Conservation (phyloP, 2,113 vertebrate species). For the Motacilla alba region DNA sequence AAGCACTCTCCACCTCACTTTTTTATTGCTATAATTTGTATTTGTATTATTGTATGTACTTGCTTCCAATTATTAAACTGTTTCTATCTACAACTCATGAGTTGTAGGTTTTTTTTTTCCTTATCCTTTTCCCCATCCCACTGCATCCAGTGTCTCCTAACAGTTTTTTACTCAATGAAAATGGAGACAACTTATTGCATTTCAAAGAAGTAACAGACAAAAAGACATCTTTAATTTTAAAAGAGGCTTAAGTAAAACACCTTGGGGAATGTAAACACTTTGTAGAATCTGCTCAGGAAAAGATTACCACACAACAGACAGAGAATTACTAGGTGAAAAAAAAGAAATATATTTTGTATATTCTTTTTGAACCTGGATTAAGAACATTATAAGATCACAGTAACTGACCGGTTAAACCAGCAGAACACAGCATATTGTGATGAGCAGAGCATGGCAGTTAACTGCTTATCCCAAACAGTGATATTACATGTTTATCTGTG, state of each 20-base stretch:
- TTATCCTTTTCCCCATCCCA: neutral
- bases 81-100: neutral
- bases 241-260: neutral
- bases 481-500: neutral
- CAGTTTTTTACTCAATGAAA: neutral
- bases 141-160: neutral
- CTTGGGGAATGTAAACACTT: neutral
- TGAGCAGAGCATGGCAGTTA: neutral
- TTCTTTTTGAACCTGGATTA: neutral
- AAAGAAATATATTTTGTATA: fast-evolving
- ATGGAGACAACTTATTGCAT: neutral
- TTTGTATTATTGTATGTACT: neutral
- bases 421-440: neutral
- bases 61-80: neutral
- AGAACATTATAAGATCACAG: neutral
- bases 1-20: too few relatives aligned
- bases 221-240: neutral
- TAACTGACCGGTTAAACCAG: neutral
- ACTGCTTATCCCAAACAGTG: neutral
- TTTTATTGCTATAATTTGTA: neutral
- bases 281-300: neutral
- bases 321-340: neutral
- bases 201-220: neutral
- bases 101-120: neutral
- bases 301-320: neutral